Evolutionary conservation across 1,140 invertebrate species (phyloP).

Genomic region (Daktulosphaira vitifoliae): DNA sequence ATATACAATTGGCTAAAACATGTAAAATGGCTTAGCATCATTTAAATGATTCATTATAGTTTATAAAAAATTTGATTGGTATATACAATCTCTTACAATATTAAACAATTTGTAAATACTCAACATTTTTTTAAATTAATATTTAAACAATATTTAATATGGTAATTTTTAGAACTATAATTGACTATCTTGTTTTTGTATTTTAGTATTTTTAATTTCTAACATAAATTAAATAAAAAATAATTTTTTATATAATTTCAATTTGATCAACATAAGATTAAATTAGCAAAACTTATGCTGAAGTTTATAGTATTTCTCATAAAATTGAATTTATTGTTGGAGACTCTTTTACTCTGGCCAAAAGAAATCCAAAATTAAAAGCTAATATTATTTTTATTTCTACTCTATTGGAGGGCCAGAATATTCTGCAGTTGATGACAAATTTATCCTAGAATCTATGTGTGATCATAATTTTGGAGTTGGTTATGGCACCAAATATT

Average conservation of each 20-base stretch:
- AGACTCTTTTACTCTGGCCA: constrained; percentile 67
- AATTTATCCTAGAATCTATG: background rate
- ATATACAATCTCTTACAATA: too few relatives aligned
- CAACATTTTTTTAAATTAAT: too few relatives aligned
- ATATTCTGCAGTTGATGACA: background rate
- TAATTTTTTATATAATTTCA: too few relatives aligned
- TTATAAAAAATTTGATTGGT: too few relatives aligned
- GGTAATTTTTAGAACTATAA: too few relatives aligned
- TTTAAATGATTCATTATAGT: too few relatives aligned
- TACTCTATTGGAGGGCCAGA: constrained; percentile 89
- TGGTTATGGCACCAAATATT: constrained; percentile 63
- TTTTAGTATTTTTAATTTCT: too few relatives aligned
- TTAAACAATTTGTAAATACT: too few relatives aligned
- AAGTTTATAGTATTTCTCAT: constrained; percentile 78
- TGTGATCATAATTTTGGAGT: constrained; percentile 51
- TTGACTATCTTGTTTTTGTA: too few relatives aligned
- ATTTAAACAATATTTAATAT: too few relatives aligned
- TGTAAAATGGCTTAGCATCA: constrained; percentile 66
- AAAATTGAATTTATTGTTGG: constrained; percentile 89
- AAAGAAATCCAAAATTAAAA: constrained; percentile 47
- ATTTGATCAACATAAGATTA: constrained; percentile 81
- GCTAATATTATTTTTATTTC: constrained; percentile 86
- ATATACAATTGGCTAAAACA: constrained; percentile 91
- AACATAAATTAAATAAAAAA: too few relatives aligned
- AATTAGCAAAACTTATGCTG: constrained; percentile 74